These are phyloP conservation scores for Argyresthia goedartella DNA, from an alignment of 2,888 invertebrate species.

Conservation along the genomic window DNA sequence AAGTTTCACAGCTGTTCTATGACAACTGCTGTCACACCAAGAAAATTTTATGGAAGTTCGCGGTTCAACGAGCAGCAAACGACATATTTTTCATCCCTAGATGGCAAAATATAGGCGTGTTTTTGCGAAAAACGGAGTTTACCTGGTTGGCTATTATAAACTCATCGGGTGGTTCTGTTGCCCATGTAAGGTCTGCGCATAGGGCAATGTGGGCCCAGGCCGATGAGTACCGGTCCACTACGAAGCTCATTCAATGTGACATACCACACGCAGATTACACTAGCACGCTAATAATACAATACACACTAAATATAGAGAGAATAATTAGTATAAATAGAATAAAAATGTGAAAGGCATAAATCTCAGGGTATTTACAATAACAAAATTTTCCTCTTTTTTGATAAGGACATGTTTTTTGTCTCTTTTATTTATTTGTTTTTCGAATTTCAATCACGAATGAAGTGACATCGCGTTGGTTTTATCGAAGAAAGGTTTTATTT, in stretches of 20 bases:
- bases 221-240: conserved; percentile 59
- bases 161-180: conserved; percentile 59
- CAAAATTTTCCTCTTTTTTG: conserved; percentile 66
- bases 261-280: conserved; percentile 54
- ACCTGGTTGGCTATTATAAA: conserved; percentile 65
- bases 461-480: conserved; percentile 57
- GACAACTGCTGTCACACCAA: too few relatives aligned
- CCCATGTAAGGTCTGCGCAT: conserved; percentile 66
- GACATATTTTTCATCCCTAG: too few relatives aligned
- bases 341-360: conserved; percentile 67
- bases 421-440: conserved; percentile 60
- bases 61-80: not conserved
- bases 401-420: conserved; percentile 57
- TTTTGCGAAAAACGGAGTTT: too few relatives aligned
- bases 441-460: conserved; percentile 50
- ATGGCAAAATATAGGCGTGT: not conserved
- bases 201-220: conserved; percentile 67
- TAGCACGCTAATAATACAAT: conserved; percentile 56
- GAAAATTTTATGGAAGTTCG: too few relatives aligned
- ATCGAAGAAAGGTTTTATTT: not conserved
- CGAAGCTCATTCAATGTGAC: conserved; percentile 70
- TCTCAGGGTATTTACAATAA: conserved; percentile 65
- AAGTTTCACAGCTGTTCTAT: too few relatives aligned
- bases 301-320: conserved; percentile 58
- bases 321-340: conserved; percentile 61